A percentile compares a stretch with the other conserved stretches of the same genome.
Evolutionary conservation across 92 coral and sea anemone genomes (phyloP).

Genomic region (Muricea muricata): DNA sequence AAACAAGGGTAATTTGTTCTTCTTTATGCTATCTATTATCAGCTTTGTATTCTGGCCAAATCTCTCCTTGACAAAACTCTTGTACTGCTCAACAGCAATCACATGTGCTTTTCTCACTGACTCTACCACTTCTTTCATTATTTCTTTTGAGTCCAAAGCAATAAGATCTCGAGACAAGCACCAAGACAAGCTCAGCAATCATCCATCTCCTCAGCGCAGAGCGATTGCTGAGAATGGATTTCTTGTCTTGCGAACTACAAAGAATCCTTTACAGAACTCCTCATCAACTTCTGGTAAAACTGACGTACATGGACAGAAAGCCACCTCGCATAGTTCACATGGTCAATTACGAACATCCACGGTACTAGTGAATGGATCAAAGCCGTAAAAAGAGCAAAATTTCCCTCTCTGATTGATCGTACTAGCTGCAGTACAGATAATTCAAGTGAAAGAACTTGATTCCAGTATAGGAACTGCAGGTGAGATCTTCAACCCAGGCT

Average conservation of each 20-base stretch:
- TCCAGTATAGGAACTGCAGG: constrained; percentile 57
- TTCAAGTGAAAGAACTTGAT: constrained; percentile 38
- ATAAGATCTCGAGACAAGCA: too few relatives aligned
- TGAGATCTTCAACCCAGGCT: constrained; percentile 40
- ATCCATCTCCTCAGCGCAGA: too few relatives aligned
- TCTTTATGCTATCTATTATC: too few relatives aligned
- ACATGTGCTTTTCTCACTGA: too few relatives aligned
- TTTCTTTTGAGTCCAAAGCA: too few relatives aligned
- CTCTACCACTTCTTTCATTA: too few relatives aligned
- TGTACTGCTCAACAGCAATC: too few relatives aligned
- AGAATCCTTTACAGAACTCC: constrained; percentile 51
- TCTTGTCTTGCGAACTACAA: constrained; percentile 58
- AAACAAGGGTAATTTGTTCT: too few relatives aligned
- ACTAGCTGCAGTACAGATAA: constrained; percentile 35
- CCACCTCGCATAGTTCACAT: constrained; percentile 52
- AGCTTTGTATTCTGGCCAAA: too few relatives aligned
- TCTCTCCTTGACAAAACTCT: too few relatives aligned
- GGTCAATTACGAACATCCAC: constrained; percentile 48
- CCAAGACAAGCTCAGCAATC: too few relatives aligned
- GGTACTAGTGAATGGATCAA: constrained; percentile 35
- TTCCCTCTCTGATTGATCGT: constrained; percentile 40
- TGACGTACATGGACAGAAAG: constrained; percentile 49
- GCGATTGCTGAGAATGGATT: too few relatives aligned
- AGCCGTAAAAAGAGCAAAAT: constrained; percentile 15
- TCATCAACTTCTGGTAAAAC: constrained; percentile 33